Evolutionary conservation across 2,797 vertebrate genomes (phyloP).

Genomic region (Sebastiscus tertius): DNA sequence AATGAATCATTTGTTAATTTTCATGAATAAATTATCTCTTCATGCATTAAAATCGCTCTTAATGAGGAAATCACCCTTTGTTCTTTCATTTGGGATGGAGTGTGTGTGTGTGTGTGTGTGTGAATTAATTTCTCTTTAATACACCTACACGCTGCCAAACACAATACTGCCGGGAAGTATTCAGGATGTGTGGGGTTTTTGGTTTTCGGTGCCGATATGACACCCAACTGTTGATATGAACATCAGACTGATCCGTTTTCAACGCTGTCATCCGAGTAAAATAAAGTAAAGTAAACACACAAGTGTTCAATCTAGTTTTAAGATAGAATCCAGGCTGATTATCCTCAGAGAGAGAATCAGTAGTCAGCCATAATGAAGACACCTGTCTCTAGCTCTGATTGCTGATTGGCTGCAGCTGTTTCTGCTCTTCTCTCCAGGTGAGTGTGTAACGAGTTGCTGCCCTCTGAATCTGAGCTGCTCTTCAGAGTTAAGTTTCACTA

Average conservation of each 20-base stretch:
- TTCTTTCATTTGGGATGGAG: slow-evolving; percentile 51
- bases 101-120: slow-evolving; percentile 26
- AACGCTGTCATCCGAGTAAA: background rate
- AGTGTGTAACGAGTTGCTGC: background rate
- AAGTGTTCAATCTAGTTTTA: background rate
- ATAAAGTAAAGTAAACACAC: background rate
- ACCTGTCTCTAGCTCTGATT: background rate
- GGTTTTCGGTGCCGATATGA: background rate
- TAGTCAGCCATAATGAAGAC: background rate
- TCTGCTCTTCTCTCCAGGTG: background rate
- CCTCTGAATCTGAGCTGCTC: too few relatives aligned
- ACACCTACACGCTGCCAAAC: background rate
- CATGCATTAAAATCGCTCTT: slow-evolving; percentile 79
- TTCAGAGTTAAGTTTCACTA: too few relatives aligned
- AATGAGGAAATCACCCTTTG: slow-evolving; percentile 82
- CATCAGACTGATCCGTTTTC: background rate
- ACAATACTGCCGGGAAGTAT: background rate
- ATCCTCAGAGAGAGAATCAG: background rate
- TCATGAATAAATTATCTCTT: slow-evolving; percentile 83
- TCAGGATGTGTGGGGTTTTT: background rate
- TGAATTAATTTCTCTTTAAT: background rate
- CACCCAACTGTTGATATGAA: background rate
- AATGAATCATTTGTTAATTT: slow-evolving; percentile 79
- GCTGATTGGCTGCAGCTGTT: background rate
- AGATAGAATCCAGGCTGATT: background rate